Percentiles rank a stretch among this genome's conserved stretches.
Evolutionary conservation across 2,888 invertebrate genomes (phyloP).

Genomic region (Heliconius hortense): DNA sequence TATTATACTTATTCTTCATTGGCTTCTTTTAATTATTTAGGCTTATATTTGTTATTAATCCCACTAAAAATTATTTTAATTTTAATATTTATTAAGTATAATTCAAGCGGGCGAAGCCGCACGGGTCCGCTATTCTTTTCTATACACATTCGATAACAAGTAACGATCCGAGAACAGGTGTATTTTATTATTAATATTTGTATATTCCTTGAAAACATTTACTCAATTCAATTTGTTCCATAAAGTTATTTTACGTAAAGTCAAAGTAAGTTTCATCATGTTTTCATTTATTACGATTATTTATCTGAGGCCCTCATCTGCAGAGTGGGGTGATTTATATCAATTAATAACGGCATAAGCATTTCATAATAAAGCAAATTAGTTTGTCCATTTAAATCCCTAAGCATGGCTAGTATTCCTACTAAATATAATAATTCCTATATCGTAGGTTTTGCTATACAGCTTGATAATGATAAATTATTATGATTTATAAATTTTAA

Average conservation of each 20-base stretch:
- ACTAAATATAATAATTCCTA: too few species aligned
- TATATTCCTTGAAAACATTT: background rate
- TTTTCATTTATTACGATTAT: background rate
- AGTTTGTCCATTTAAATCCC: slow-evolving; percentile 1
- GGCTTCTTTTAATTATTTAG: too few species aligned
- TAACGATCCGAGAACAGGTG: background rate
- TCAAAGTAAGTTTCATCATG: background rate
- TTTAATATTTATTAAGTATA: too few species aligned
- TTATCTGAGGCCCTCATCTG: slow-evolving; percentile 4
- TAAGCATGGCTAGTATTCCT: background rate
- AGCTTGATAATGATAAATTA: background rate
- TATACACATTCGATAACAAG: too few species aligned
- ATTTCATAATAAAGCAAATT: slow-evolving; percentile 7
- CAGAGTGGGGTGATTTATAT: background rate
- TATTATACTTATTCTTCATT: too few species aligned
- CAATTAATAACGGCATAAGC: slow-evolving; percentile 11
- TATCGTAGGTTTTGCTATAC: background rate
- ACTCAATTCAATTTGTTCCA: too few species aligned
- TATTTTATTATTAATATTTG: background rate
- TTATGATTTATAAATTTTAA: background rate
- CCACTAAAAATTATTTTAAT: too few species aligned
- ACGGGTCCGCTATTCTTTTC: too few species aligned
- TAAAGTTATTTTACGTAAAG: background rate
- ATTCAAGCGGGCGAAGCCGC: too few species aligned
- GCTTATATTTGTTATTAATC: too few species aligned